Percentiles rank a stretch among this genome's conserved stretches.
Evolutionary conservation across 2,797 vertebrate genomes (phyloP).

Genomic region (Dryobates pubescens): DNA sequence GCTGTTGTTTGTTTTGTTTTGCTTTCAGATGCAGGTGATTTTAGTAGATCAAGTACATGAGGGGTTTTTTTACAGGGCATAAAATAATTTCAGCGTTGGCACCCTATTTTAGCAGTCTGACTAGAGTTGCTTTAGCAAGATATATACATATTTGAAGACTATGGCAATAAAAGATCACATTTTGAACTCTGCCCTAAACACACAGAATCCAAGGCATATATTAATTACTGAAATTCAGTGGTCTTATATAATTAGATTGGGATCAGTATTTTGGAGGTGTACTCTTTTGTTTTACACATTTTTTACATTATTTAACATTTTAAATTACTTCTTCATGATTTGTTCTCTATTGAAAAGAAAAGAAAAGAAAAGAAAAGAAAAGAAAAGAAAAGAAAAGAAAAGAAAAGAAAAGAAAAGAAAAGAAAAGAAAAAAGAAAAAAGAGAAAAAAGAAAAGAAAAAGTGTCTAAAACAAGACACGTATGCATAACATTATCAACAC

Average conservation of each 20-base stretch:
- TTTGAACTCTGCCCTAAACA: conserved; percentile 40
- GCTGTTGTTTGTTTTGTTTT: background rate
- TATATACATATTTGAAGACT: conserved; percentile 9
- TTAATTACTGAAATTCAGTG: conserved; percentile 28
- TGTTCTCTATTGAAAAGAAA: background rate
- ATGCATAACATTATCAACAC: background rate
- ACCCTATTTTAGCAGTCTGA: conserved; percentile 50
- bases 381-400: too few relatives aligned
- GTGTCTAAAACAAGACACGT: background rate
- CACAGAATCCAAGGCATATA: background rate
- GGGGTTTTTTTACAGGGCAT: background rate
- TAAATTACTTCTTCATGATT: conserved; percentile 27
- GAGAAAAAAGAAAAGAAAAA: background rate
- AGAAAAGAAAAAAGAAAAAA: too few relatives aligned
- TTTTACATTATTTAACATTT: background rate
- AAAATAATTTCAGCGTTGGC: conserved; percentile 19
- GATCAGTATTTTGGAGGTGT: background rate
- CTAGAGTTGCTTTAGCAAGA: background rate
- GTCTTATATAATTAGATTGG: background rate
- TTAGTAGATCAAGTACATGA: background rate
- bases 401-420: too few relatives aligned
- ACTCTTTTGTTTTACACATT: background rate
- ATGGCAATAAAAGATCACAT: conserved; percentile 29
- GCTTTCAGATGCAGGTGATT: background rate
- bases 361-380: too few relatives aligned